Conservation (phyloP, 2,113 vertebrate species). For the Mola mola region DNA sequence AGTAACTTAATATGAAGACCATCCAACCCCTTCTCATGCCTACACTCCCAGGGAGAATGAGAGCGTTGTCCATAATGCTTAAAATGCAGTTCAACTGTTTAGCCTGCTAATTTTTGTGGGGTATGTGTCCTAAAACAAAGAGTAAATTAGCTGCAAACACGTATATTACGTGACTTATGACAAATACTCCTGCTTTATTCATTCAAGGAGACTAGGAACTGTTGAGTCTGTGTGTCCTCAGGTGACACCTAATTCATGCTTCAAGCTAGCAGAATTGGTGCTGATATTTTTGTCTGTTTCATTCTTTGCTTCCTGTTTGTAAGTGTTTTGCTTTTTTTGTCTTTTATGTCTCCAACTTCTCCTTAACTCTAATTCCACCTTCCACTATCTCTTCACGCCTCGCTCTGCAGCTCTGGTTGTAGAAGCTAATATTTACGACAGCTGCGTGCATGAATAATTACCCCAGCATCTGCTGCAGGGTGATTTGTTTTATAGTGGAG, state of each 20-base stretch:
- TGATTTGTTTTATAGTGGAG: constrained; percentile 74
- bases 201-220: constrained; percentile 83
- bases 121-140: constrained; percentile 77
- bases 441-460: constrained; percentile 72
- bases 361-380: constrained; percentile 14
- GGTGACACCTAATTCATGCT: constrained; percentile 85
- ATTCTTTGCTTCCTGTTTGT: constrained; percentile 21
- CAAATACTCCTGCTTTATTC: constrained; percentile 79
- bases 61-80: constrained; percentile 36
- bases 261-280: constrained; percentile 64
- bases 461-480: constrained; percentile 71
- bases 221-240: constrained; percentile 76
- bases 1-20: constrained; percentile 38
- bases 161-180: constrained; percentile 77
- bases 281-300: constrained; percentile 24
- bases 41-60: constrained; percentile 16
- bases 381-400: constrained; percentile 33
- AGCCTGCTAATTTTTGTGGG: constrained; percentile 69
- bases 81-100: constrained; percentile 59
- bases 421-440: constrained; percentile 73
- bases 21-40: constrained; percentile 4
- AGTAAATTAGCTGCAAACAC: constrained; percentile 56
- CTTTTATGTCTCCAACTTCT: constrained; percentile 21
- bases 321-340: constrained; percentile 43
- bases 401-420: constrained; percentile 37